phyloP scores from a whole-genome alignment of 64 coral and sea anemone species.

The Pocillopora verrucosa region DNA sequence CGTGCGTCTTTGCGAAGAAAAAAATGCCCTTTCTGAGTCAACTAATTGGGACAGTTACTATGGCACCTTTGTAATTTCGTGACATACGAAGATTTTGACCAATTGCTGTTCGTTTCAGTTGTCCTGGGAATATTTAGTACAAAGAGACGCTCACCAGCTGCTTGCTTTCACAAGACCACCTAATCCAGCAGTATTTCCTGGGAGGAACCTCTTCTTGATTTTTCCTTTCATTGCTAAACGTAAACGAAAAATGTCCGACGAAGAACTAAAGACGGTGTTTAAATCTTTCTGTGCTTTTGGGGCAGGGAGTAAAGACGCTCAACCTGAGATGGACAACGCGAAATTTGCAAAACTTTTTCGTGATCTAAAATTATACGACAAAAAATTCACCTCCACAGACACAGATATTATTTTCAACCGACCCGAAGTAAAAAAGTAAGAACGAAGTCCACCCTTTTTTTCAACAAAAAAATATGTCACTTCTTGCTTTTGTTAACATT shows the following conservation, averaged over 20 bases:
- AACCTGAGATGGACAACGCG: slow-evolving; percentile 77
- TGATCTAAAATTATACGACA: slow-evolving; percentile 83
- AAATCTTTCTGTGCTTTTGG: slow-evolving; percentile 91
- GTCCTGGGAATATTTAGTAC: background rate
- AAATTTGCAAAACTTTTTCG: slow-evolving; percentile 89
- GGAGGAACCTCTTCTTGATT: background rate
- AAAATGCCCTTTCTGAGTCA: background rate
- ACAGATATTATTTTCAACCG: slow-evolving; percentile 93
- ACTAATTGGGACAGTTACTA: slow-evolving; percentile 21
- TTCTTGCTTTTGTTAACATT: background rate
- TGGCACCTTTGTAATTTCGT: slow-evolving; percentile 19
- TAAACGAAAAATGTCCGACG: slow-evolving; percentile 60
- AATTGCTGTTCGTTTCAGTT: slow-evolving; percentile 11
- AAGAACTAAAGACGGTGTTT: slow-evolving; percentile 60
- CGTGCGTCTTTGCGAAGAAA: background rate
- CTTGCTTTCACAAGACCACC: too few relatives aligned
- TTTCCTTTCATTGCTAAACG: background rate
- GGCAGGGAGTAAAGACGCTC: slow-evolving; percentile 49
- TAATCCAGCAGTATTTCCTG: background rate
- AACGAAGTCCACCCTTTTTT: background rate
- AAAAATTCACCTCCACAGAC: slow-evolving; percentile 82
- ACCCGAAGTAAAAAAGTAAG: slow-evolving; percentile 89
- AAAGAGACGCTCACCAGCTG: slow-evolving; percentile 5
- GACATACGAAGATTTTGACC: background rate
- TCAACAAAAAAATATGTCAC: background rate